phyloP scores from a whole-genome alignment of 2,113 vertebrate genomes.

The Cavia aperea region DNA sequence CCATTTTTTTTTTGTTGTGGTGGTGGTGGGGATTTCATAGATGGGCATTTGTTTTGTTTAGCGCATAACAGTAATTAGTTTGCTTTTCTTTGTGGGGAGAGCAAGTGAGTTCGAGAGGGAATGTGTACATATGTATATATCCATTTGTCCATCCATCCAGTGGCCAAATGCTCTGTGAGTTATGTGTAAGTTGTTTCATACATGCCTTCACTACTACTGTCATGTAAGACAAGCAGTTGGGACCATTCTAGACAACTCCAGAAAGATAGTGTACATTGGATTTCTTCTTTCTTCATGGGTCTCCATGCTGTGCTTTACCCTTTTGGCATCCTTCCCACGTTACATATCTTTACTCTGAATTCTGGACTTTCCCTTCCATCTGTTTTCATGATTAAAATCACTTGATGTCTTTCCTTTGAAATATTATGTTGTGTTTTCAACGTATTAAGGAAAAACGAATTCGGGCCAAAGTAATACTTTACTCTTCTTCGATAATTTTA shows the following conservation, averaged over 20 bases:
- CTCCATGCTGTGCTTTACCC: background rate
- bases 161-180: background rate
- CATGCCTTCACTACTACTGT: background rate
- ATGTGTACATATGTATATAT: no score
- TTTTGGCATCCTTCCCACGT: background rate
- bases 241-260: background rate
- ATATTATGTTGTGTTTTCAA: conserved; percentile 30
- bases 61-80: background rate
- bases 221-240: background rate
- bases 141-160: background rate
- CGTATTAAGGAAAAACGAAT: conserved; percentile 27
- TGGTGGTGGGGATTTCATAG: background rate
- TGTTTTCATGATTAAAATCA: conserved; percentile 19
- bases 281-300: background rate
- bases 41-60: conserved; percentile 12
- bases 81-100: background rate
- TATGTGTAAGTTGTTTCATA: background rate
- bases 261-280: background rate
- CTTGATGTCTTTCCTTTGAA: conserved; percentile 1
- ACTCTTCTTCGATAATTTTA: conserved; percentile 10
- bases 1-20: background rate
- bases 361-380: background rate
- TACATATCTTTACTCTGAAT: background rate
- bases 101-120: background rate
- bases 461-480: conserved; percentile 12